A percentile compares a stretch with the other conserved stretches of the same genome.
Evolutionary conservation across 2,797 vertebrate genomes (phyloP).

Genomic region (Propithecus deckenii): DNA sequence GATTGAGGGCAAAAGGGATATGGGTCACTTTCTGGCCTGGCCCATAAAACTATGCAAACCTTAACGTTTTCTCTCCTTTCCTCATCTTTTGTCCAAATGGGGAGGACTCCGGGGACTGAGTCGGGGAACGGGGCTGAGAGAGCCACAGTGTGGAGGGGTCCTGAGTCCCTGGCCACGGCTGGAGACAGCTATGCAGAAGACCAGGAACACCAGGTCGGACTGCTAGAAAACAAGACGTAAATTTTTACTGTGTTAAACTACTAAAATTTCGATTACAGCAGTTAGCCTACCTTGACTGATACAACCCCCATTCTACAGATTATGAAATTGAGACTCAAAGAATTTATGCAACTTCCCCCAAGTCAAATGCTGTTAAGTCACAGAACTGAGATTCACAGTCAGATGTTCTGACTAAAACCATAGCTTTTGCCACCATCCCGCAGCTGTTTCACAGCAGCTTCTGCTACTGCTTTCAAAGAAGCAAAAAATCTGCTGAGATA

Average conservation of each 20-base stretch:
- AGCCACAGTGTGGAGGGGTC: not conserved
- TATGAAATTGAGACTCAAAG: not conserved
- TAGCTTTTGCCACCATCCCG: not conserved
- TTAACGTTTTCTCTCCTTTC: not conserved
- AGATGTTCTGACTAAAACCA: not conserved
- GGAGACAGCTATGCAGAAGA: not conserved
- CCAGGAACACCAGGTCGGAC: accelerated
- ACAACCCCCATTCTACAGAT: not conserved
- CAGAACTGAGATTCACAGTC: not conserved
- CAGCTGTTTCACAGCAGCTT: not conserved
- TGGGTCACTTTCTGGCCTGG: not conserved
- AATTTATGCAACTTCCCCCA: not conserved
- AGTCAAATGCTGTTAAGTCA: not conserved
- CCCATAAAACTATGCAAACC: not conserved
- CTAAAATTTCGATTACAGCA: not conserved
- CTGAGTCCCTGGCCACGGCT: not conserved
- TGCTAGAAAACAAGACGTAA: not conserved
- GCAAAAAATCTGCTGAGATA: slow-evolving; percentile 50
- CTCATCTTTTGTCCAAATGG: not conserved
- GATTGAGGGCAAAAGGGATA: not conserved
- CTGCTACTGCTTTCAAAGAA: not conserved
- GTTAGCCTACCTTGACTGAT: not conserved
- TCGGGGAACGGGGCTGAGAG: not conserved
- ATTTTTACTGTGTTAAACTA: not conserved
- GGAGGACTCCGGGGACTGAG: not conserved